A percentile compares a stretch with the other conserved stretches of the same genome.
Conservation (phyloP, 2,113 vertebrate genomes). For the Otis tarda region DNA sequence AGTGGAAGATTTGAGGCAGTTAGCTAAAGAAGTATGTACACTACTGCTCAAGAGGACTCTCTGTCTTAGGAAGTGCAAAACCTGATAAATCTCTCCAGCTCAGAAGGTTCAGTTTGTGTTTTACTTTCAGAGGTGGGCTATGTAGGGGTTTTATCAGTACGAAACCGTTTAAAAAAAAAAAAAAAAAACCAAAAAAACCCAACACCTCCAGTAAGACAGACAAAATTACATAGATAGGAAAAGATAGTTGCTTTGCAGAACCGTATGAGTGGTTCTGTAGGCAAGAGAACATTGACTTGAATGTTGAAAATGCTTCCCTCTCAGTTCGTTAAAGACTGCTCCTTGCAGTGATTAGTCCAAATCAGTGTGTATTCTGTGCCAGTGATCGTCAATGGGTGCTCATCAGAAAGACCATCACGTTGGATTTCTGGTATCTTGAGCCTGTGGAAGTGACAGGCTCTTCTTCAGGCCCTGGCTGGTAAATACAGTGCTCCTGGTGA, state of each 20-base stretch:
- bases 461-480: not conserved
- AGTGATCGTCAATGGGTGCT: not conserved
- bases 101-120: not conserved
- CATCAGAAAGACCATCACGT: not conserved
- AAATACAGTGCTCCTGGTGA: not conserved
- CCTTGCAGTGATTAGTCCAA: not conserved
- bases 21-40: not conserved
- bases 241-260: not conserved
- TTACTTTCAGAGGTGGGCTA: not conserved
- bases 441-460: not conserved
- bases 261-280: not conserved
- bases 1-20: not conserved
- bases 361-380: not conserved
- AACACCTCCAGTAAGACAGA: not conserved
- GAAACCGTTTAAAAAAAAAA: not conserved
- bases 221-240: not conserved
- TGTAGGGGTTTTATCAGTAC: not conserved
- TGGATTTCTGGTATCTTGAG: not conserved
- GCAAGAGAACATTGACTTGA: not conserved
- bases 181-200: not conserved
- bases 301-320: not conserved
- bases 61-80: not conserved
- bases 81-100: not conserved
- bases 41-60: not conserved
- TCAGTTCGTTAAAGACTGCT: not conserved